These are phyloP conservation scores for Halocynthia aurantium DNA, from an alignment of 23 tunicate species.

Conservation along the genomic window DNA sequence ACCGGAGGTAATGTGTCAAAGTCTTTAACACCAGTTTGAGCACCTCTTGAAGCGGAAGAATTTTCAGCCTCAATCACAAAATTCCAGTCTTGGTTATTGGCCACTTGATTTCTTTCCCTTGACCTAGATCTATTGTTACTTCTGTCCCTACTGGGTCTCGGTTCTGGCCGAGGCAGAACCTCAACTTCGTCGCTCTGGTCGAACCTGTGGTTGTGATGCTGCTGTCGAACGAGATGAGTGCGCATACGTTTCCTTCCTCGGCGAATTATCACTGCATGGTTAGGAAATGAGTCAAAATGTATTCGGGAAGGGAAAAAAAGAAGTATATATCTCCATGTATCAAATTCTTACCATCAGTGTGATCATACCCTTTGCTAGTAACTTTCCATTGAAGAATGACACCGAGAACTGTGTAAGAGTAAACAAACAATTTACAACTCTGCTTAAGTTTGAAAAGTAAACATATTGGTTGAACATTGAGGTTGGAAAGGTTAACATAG, in stretches of 20 bases:
- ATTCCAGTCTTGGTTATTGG: no score
- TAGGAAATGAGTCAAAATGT: background rate
- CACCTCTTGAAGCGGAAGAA: background rate
- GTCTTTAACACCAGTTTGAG: background rate
- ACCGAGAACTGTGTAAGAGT: constrained; percentile 44
- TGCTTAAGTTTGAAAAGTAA: no score
- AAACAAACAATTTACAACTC: background rate
- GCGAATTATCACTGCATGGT: constrained; percentile 35
- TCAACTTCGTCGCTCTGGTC: background rate
- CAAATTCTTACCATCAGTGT: constrained; percentile 71
- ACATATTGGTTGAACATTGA: no score
- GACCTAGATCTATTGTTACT: no score
- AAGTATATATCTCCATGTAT: background rate
- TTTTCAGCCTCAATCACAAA: background rate
- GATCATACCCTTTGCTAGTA: constrained; percentile 76
- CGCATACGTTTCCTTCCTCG: constrained; percentile 56
- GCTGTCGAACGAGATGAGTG: constrained; percentile 54
- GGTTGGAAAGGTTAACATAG: no score
- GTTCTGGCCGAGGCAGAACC: background rate
- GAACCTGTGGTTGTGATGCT: background rate
- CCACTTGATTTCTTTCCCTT: no score
- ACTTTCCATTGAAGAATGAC: constrained; percentile 74
- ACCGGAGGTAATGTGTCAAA: constrained; percentile 24
- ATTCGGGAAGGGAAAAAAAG: background rate
- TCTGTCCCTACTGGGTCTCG: background rate